Base-by-base conservation (phyloP, 2,888 invertebrate genomes). In the Papilio elwesi region DNA sequence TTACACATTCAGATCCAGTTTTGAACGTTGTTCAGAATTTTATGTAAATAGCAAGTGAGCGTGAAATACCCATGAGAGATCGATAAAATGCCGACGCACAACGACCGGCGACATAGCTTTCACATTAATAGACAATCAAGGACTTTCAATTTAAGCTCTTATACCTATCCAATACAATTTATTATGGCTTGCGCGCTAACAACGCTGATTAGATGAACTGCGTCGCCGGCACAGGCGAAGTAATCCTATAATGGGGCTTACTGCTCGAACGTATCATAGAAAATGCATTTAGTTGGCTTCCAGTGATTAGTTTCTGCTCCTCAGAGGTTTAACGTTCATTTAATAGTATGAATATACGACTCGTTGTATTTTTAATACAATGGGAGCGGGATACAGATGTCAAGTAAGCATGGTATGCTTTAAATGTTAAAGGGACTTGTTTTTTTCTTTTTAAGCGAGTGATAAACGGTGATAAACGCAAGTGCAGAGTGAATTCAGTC, bases 231-330 rank as follows among this genome's bases (percentile, higher is more conserved):
- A 51, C 16, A 9, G 16, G 49, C 65, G 66, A 69, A 73, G 68
- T 85, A 86, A 87, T 85, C 83, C 82, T 76, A 79, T 87, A 83
- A 85, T 83, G 72, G 75, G 81, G 78, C 81, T 85, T 84, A 80
- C 75, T 75, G 62, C 49, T 63, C 59, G 64, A 72, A 74, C 62
- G 66, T 74, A 71, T 68, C 71, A 73, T 26, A 73, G 75, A 62
- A 70, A 71, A 72, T 70, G 77, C 78, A 79, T 77, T 82, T 80
- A 72, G 70, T 67, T 59, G 82, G 81, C 75, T 82, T 83, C 82
- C 75, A 52, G 74, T 76, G 74, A 78, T 79, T 77, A 76, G 73
- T 71, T 79, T 75, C 77, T 55, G 49, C 38, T 36, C 38, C n/a
- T 68, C 77, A 78, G 76, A 74, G 76, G 70, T 76, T 78, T 78